A percentile compares a stretch with the other conserved stretches of the same genome.
Evolutionary conservation across 2,888 invertebrate species (phyloP).

Genomic region (Scelioninae gen. 2): DNA sequence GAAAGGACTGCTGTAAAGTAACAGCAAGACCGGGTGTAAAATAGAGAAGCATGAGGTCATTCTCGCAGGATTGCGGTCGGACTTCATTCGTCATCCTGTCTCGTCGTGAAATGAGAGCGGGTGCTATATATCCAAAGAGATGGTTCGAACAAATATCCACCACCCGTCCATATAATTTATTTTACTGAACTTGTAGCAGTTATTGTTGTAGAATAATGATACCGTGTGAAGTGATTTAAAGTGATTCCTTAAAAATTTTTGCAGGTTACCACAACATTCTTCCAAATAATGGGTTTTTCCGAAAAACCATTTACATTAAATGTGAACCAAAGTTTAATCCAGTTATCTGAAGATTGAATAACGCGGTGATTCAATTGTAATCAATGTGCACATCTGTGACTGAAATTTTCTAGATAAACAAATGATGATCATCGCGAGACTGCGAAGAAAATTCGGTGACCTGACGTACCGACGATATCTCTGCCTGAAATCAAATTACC

Average conservation of each 20-base stretch:
- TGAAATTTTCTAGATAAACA: conserved; percentile 25
- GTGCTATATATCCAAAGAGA: conserved; percentile 40
- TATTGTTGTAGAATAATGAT: conserved; percentile 43
- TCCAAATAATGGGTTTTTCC: too few relatives aligned
- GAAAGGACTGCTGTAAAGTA: conserved; percentile 16
- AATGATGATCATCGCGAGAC: conserved; percentile 7
- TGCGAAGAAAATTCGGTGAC: conserved; percentile 2
- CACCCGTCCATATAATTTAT: conserved; percentile 45
- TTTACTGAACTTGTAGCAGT: conserved; percentile 41
- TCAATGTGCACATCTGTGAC: too few relatives aligned
- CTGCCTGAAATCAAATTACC: not conserved
- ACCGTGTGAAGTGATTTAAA: conserved; percentile 11
- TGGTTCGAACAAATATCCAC: conserved; percentile 42
- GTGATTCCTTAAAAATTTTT: too few relatives aligned
- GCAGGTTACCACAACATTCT: too few relatives aligned
- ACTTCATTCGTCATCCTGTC: conserved; percentile 59
- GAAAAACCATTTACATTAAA: too few relatives aligned
- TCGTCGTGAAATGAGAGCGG: conserved; percentile 47
- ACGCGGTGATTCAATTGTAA: too few relatives aligned
- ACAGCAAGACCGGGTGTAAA: conserved; percentile 4
- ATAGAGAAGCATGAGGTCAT: conserved; percentile 52
- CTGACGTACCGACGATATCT: conserved; percentile 49
- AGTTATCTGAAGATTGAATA: too few relatives aligned
- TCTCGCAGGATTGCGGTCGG: conserved; percentile 44
- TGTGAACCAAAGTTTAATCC: too few relatives aligned